Evolutionary conservation across 2,888 invertebrate genomes (phyloP), one percentile per base, ranked within the genome.

Genomic region (Rhingia campestris): DNA sequence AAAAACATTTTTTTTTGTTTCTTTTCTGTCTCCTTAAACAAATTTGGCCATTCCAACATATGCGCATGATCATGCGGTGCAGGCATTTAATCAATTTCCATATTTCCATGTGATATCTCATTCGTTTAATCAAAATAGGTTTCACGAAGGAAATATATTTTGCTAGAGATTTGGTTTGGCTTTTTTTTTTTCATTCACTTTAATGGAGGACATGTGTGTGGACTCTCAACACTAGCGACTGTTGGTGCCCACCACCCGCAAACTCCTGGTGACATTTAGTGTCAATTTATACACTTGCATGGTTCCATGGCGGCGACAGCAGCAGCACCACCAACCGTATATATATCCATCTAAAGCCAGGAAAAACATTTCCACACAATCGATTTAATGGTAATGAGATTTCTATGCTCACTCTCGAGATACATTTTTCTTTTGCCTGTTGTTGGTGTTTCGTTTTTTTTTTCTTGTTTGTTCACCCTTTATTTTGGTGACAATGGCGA

Each of bases 361-460:
- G 76, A 47, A 59, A 66, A 73, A 80, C 80, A 84, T 84, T 84
- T 84, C 84, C 84, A 84, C 84, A 84, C 84, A 84, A 84, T 84
- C 84, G 84, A 84, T 80, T 84, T 84, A 80, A 84, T 84, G 84
- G 74, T 84, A 84, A 84, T 84, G 84, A 84, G 84, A 80, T 80
- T 84, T 84, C 84, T 84, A 84, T 84, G 80, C 84, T 84, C 66
- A 56, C 47, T 61, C 58, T 54, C 35, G 59, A 80, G 84, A 75
- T 80, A 74, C 74, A 84, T 74, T 84, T 84, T 84, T 84, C 74
- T 80, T 69, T 72, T 51, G 70, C 33, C 43, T 75, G 51, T 75
- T 54, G 74, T 14, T 54, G 45, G 12, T 58, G 39, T 59, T 30
- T 9, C 22, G 14, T 22, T 22, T 30, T 59, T 30, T 32, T 66